Evolutionary conservation across 1,140 invertebrate genomes (phyloP).

Genomic region (Heliothis subflexa): DNA sequence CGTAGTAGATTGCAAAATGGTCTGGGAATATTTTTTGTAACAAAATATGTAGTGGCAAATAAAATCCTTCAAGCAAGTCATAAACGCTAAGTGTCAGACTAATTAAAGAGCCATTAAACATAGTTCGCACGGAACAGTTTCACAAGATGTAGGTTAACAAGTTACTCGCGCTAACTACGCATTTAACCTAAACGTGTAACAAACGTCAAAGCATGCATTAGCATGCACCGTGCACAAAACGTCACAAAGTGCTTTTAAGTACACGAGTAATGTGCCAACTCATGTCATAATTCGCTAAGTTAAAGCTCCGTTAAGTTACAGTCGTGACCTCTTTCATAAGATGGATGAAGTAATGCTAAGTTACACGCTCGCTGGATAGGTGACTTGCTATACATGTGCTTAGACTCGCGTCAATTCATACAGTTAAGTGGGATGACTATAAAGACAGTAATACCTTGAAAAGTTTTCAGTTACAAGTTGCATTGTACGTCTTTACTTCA

Average conservation of each 20-base stretch:
- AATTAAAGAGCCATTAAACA: slow-evolving; percentile 24
- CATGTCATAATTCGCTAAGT: background rate
- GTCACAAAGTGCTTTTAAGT: background rate
- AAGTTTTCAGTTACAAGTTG: too few relatives aligned
- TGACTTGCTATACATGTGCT: too few relatives aligned
- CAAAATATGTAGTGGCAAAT: too few relatives aligned
- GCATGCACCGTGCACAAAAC: background rate
- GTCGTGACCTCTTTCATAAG: background rate
- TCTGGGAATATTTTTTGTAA: too few relatives aligned
- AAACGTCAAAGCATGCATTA: slow-evolving; percentile 6
- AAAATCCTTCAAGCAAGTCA: background rate
- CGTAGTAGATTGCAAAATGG: too few relatives aligned
- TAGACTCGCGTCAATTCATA: too few relatives aligned
- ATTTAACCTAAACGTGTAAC: background rate
- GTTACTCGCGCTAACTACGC: background rate
- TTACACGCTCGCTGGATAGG: background rate
- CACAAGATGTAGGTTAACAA: slow-evolving; percentile 12
- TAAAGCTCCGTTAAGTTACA: background rate
- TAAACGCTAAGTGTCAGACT: background rate
- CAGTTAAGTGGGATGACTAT: too few relatives aligned
- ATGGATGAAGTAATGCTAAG: background rate
- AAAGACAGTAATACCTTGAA: too few relatives aligned
- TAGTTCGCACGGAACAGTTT: background rate
- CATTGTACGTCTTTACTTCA: too few relatives aligned
- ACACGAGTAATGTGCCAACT: background rate